A percentile compares a stretch with the other conserved stretches of the same genome.
Conservation (phyloP, 1,140 invertebrate genomes). For the Triops cancriformis region DNA sequence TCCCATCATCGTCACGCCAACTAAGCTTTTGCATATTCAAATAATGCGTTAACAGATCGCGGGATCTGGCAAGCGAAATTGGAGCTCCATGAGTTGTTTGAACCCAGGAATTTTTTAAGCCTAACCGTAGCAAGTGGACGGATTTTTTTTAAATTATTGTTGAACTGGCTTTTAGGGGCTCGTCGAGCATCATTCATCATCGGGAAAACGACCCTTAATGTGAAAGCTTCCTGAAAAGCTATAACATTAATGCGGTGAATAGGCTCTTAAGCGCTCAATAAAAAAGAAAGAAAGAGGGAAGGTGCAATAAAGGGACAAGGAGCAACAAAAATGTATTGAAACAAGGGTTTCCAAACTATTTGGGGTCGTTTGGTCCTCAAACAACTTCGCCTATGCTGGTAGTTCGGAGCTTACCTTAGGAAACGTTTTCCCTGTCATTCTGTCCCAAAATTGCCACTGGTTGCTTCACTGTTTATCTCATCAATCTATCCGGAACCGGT, state of each 20-base stretch:
- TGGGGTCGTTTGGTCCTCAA: background rate
- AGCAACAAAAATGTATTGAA: background rate
- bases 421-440: background rate
- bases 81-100: background rate
- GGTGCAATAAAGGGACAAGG: background rate
- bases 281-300: background rate
- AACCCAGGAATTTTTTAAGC: too few relatives aligned
- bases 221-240: background rate
- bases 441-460: constrained; percentile 1
- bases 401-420: background rate
- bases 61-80: background rate
- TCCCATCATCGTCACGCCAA: background rate
- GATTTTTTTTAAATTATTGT: background rate
- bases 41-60: background rate
- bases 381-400: background rate
- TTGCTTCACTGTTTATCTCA: background rate
- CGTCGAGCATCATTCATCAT: background rate
- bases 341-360: background rate
- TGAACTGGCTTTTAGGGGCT: background rate
- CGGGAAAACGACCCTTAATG: background rate
- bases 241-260: background rate
- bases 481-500: background rate
- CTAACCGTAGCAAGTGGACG: background rate
- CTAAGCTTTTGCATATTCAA: background rate
- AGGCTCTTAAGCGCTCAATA: background rate